Base-by-base conservation (phyloP, 2,888 invertebrate species). In the Antheraea assamensis region DNA sequence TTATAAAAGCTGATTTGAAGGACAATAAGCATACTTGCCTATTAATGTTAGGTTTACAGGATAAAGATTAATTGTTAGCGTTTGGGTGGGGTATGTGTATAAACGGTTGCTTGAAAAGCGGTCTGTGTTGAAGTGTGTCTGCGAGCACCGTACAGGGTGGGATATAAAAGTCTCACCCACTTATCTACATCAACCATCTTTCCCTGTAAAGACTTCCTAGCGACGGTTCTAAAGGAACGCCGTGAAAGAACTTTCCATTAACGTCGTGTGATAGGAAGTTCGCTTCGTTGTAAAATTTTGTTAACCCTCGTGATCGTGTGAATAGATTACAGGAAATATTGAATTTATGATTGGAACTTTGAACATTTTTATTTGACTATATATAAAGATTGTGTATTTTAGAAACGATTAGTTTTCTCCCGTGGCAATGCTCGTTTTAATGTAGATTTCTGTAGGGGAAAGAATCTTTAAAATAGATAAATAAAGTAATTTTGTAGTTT, bases 111-210 rank as follows among this genome's bases (percentile, higher is more conserved):
- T 78, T 81, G 80, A 78, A 80, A 81, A 79, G 78, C 71, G 70
- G 78, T 79, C 55, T 73, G 55, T 52, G 31, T 35, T 55, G 70
- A 70, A 55, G 70, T 35, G 78, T 80, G 76, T 74, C 66, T 66
- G 66, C 66, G 74, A 73, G 66, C 72, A 72, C 58, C 71, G 73
- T 79, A 17, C 35, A 31, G 76, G 78, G 79, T 81, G 79, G 79
- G 77, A 78, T 79, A 78, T 90, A 89, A 91, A 92, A 90, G 92
- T 86, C 87, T 84, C 85, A 86, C 86, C 89, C 91, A 88, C 91
- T 92, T 93, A 93, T 93, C 93, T 93, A 91, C 92, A 93, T 92
- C 92, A 93, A 87, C 89, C 87, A 92, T 93, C 92, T 89, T 79
- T 78, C 78, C 80, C 87, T 90, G 90, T 89, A 91, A 85, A 80